These are phyloP conservation scores for Chiridota heheva DNA, from an alignment of 35 echinoderm and acorn worm species.

Conservation along the genomic window DNA sequence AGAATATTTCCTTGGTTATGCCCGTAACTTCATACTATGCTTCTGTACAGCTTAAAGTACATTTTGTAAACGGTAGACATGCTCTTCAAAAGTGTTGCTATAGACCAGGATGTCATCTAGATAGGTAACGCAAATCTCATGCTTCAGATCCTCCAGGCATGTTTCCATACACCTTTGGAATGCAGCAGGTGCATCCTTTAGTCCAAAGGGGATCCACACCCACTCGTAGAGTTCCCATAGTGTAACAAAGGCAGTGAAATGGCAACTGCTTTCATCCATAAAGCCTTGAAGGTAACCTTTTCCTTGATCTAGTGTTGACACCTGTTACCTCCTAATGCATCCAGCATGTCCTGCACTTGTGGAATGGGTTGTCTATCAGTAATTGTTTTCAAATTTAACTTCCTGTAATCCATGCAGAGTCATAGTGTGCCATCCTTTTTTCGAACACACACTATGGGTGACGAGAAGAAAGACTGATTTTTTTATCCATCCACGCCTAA, in stretches of 20 bases:
- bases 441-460: constrained; percentile 60
- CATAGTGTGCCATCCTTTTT: constrained; percentile 57
- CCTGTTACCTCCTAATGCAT: constrained; percentile 1
- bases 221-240: constrained; percentile 69
- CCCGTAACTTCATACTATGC: constrained; percentile 49
- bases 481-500: constrained; percentile 44
- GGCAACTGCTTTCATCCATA: constrained; percentile 46
- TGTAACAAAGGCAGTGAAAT: constrained; percentile 54
- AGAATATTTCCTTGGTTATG: too few species aligned
- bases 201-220: constrained; percentile 66
- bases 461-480: constrained; percentile 59
- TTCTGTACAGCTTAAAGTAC: constrained; percentile 1
- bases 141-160: constrained; percentile 31
- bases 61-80: constrained; percentile 37
- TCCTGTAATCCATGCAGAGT: constrained; percentile 52
- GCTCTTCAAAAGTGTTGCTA: constrained; percentile 39
- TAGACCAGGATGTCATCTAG: constrained; percentile 70
- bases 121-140: constrained; percentile 58
- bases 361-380: constrained; percentile 65
- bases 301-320: constrained; percentile 48
- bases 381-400: constrained; percentile 59
- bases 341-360: constrained; percentile 47
- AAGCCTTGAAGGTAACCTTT: constrained; percentile 75
- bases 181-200: constrained; percentile 69
- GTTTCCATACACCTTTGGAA: constrained; percentile 61